Conservation (phyloP, 2,888 invertebrate species). For the Acanthosepion pharaonis region DNA sequence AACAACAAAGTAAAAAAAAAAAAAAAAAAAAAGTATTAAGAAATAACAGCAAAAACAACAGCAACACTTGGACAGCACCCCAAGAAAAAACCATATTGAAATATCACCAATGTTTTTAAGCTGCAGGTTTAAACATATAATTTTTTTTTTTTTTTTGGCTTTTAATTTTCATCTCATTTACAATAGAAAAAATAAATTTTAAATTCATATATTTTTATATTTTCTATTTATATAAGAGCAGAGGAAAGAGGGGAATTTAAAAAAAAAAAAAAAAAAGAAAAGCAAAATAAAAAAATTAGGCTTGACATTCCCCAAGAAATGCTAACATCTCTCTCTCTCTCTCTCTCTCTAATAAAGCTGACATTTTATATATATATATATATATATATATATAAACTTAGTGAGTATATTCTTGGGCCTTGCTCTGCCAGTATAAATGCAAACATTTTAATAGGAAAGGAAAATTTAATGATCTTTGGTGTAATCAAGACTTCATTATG, state of each 20-base stretch:
- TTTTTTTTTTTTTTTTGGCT: background rate
- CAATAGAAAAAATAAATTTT: slow-evolving; percentile 4
- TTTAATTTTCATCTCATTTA: background rate
- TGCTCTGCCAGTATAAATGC: background rate
- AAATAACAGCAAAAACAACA: background rate
- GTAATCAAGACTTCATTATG: background rate
- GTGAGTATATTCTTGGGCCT: background rate
- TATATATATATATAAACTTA: slow-evolving; percentile 2
- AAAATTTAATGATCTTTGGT: background rate
- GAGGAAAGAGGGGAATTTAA: background rate
- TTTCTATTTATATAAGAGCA: background rate
- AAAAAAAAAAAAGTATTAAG: background rate
- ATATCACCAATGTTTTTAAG: slow-evolving; percentile 33
- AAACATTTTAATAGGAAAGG: background rate
- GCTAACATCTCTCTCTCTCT: background rate
- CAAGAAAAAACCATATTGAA: background rate
- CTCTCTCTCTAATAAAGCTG: background rate
- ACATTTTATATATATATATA: background rate
- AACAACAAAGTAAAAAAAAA: background rate
- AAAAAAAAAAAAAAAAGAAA: background rate
- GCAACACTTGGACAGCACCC: slow-evolving; percentile 1
- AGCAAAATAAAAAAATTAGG: background rate
- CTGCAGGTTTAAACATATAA: background rate
- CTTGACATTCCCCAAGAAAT: background rate
- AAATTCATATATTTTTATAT: slow-evolving; percentile 8